Base-by-base conservation (phyloP, 2,888 invertebrate species). In the Endomychus coccineus region DNA sequence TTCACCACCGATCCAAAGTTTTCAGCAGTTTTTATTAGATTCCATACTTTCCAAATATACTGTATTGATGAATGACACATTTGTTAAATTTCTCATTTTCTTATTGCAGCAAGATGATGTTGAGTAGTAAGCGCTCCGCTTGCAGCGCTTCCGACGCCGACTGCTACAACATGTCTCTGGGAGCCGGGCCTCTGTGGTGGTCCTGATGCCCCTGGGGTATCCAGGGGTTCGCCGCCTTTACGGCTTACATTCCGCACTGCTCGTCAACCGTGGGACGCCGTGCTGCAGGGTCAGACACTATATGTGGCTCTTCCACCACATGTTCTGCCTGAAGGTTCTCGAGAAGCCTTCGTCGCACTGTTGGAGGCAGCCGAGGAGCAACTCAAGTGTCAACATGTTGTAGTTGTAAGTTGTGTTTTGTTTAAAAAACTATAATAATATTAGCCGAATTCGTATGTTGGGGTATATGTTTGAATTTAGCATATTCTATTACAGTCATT, bases 101-200 rank as follows among this genome's bases (percentile, higher is more conserved):
- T 40, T 37, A 21, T 54, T 52, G 33, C 46, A 60, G 59, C 34
- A 51, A 52, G 27, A 51, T 49, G 36, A 44, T 53, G 43, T 46
- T 59, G 46, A 72, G 69, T 49, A 73, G 71, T 71, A 77, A 77
- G 66, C 76, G 75, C 47, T 77, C 80, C 61, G 77, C 78, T 62
- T 66, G 75, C 66, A 78, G 78, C 68, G 77, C 74, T 61, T 75
- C 78, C 64, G 78, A 78, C 70, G 77, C 77, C 71, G 78, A 79
- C 64, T 79, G 78, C 63, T 80, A 77, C 69, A 80, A 77, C 76
- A 77, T 80, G 76, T 81, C 90, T 84, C 87, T 94, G 85, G 92
- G 91, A 71, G 85, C 89, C 78, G 92, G 92, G 92, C 94, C 94
- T 92, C 94, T 87, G 94, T 94, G 88, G 89, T 94, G 92, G 87